A percentile compares a stretch with the other conserved stretches of the same genome.
These are phyloP conservation scores for Nothoprocta pentlandii DNA, from an alignment of 2,113 vertebrate species.

Conservation along the genomic window DNA sequence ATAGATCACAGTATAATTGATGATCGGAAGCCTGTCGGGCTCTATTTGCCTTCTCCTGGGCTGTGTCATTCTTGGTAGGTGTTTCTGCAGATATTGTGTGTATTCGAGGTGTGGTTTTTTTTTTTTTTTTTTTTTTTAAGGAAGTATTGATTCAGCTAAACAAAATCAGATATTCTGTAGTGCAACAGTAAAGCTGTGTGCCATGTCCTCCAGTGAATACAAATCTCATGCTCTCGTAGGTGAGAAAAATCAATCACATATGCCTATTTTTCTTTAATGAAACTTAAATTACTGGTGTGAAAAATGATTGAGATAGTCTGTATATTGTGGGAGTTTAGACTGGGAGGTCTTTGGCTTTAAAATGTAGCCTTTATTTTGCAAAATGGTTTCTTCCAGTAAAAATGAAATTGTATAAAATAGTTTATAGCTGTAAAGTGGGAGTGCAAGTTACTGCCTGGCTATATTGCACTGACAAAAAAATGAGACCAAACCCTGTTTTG, in stretches of 20 bases:
- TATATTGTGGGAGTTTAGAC: neutral
- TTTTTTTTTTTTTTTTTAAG: neutral
- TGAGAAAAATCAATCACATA: conserved; percentile 52
- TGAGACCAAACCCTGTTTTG: neutral
- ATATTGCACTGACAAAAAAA: neutral
- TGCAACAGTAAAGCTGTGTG: neutral
- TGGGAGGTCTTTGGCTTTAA: neutral
- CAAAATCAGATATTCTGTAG: neutral
- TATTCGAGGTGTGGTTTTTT: neutral
- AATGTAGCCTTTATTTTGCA: neutral
- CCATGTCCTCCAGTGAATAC: neutral
- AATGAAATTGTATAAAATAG: neutral
- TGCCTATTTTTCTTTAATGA: conserved; percentile 1
- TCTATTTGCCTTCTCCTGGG: neutral
- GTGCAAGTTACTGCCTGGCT: neutral
- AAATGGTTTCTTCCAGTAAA: neutral
- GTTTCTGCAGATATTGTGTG: neutral
- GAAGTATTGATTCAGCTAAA: conserved; percentile 2
- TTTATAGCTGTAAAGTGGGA: neutral
- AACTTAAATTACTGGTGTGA: neutral
- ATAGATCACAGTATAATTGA: neutral
- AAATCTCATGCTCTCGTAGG: conserved; percentile 6
- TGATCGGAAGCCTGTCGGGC: neutral
- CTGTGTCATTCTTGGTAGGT: neutral
- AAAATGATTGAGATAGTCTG: neutral